Evolutionary conservation across 2,888 invertebrate species (phyloP), one percentile per base, ranked within the genome.

Genomic region (Ecliptopera silaceata): DNA sequence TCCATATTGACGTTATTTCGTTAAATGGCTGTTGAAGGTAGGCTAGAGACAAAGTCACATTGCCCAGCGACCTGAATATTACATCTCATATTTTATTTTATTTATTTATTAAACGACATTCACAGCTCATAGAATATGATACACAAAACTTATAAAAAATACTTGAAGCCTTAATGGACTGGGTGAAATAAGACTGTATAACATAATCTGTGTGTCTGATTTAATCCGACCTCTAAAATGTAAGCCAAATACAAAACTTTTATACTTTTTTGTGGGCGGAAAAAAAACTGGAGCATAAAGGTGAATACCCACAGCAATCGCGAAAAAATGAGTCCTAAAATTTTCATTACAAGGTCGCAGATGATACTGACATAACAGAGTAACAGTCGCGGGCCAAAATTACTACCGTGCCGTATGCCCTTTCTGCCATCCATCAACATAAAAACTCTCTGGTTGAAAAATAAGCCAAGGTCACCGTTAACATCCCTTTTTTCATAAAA

Each of bases 401-500:
- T 56, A 62, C 62, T 60, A 55, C 62, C 61, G 49, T 20, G 54
- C 63, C 63, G 61, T 66, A 62, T 63, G 64, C 57, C 62, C 49
- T 56, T 60, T 64, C 58, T 64, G 56, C 62, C 66, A 66, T 63
- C 66, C 66, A 66, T 66, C 66, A 66, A 60, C 63, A 64, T 66
- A 66, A 66, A 66, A 66, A 66, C 52, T 47, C 61, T 57, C 46
- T 53, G 46, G 59, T 55, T 52, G 52, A 54, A 51, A 54, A 63
- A 63, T 61, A 59, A 49, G 47, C 54, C 58, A 60, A 63, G 64
- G 66, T 66, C 56, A 61, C 56, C 29, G 48, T 56, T 63, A 61
- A 58, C 53, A 60, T 58, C 20, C 59, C 15, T 48, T 57, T 56
- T 64, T 63, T 52, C 43, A 58, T 55, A 59, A 64, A 58, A 60